Percentiles rank a stretch among this genome's conserved stretches.
Evolutionary conservation across 2,888 invertebrate species (phyloP).

Genomic region (Folsomia candida): DNA sequence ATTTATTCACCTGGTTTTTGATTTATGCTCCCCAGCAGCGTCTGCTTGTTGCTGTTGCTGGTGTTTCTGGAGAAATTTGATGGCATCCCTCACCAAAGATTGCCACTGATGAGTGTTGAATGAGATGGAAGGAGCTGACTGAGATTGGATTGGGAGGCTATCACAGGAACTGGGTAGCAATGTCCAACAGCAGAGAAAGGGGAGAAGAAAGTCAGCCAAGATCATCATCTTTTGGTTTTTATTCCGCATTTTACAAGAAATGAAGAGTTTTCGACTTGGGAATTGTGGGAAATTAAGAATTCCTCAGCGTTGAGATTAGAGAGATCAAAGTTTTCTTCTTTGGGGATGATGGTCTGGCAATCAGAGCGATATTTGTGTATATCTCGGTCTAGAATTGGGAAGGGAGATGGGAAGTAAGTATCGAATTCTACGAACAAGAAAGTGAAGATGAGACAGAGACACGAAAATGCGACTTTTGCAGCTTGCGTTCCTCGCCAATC

Average conservation of each 20-base stretch:
- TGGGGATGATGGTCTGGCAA: background rate
- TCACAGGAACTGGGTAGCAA: background rate
- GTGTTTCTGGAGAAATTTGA: background rate
- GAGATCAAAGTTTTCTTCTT: too few species aligned
- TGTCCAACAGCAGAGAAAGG: background rate
- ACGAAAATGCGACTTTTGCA: too few species aligned
- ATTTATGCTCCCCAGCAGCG: background rate
- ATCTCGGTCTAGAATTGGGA: background rate
- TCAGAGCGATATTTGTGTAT: background rate
- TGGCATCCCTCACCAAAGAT: background rate
- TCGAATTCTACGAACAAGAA: too few species aligned
- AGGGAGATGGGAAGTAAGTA: too few species aligned
- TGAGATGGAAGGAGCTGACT: background rate
- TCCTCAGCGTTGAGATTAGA: background rate
- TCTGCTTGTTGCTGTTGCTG: background rate
- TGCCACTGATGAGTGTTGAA: background rate
- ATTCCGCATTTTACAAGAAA: background rate
- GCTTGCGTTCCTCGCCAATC: background rate
- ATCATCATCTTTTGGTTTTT: background rate
- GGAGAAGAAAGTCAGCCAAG: background rate
- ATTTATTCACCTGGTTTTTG: constrained; percentile 1
- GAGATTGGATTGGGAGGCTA: background rate
- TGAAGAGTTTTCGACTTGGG: background rate
- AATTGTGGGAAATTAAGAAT: background rate
- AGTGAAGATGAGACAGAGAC: too few species aligned